These are phyloP conservation scores for Eupeodes corollae DNA, from an alignment of 1,140 invertebrate genomes.

Conservation along the genomic window DNA sequence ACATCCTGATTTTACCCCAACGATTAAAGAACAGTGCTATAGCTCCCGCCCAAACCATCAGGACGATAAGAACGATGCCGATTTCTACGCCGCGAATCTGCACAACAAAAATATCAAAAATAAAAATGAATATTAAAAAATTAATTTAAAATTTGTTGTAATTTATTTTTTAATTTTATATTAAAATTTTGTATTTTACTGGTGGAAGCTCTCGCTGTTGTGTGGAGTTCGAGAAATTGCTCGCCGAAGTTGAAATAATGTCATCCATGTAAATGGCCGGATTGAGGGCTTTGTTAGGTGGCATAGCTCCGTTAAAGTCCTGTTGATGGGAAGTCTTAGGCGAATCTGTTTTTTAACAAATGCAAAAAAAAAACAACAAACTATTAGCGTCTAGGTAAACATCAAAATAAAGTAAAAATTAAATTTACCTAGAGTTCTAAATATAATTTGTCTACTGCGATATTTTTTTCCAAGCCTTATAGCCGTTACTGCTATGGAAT, in stretches of 20 bases:
- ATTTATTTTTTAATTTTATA: not conserved
- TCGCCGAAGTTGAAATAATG: slow-evolving; percentile 18
- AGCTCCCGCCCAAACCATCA: slow-evolving; percentile 77
- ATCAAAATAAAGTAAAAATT: not conserved
- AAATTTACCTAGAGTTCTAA: slow-evolving; percentile 67
- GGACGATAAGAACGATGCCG: slow-evolving; percentile 72
- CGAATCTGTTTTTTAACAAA: not conserved
- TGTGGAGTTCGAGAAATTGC: slow-evolving; percentile 40
- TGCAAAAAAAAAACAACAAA: not conserved
- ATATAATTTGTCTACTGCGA: slow-evolving; percentile 70
- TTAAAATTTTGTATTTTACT: slow-evolving; percentile 18
- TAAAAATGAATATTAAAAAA: not conserved
- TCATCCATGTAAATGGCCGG: not conserved
- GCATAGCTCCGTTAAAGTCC: not conserved
- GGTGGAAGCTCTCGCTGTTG: slow-evolving; percentile 28
- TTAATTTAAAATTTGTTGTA: not conserved
- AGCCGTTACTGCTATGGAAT: slow-evolving; percentile 70
- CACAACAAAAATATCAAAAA: slow-evolving; percentile 13
- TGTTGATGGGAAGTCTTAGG: not conserved
- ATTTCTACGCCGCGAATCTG: slow-evolving; percentile 77
- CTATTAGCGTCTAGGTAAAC: not conserved
- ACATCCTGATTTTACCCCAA: slow-evolving; percentile 88
- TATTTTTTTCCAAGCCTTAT: slow-evolving; percentile 65
- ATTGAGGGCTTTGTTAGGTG: not conserved
- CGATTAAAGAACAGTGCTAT: slow-evolving; percentile 82